Evolutionary conservation across 2,888 invertebrate species (phyloP).

Genomic region (Drosophila bunnanda): DNA sequence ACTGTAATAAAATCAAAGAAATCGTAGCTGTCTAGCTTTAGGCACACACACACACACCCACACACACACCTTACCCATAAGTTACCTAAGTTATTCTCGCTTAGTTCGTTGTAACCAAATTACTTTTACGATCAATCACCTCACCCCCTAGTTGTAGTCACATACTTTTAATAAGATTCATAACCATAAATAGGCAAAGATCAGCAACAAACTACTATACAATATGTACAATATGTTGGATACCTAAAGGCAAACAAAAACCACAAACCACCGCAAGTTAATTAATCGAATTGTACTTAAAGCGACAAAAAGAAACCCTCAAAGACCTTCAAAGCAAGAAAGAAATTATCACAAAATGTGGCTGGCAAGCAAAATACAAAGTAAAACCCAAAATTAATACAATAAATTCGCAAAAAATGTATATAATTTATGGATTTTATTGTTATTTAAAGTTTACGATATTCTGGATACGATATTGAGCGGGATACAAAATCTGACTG

Average conservation of each 20-base stretch:
- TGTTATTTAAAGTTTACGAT: neutral
- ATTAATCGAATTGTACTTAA: conserved; percentile 70
- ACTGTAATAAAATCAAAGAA: conserved; percentile 34
- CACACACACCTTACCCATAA: conserved; percentile 17
- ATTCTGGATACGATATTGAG: neutral
- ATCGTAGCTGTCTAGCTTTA: conserved; percentile 20
- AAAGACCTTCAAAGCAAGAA: conserved; percentile 27
- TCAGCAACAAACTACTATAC: conserved; percentile 7
- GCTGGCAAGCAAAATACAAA: conserved; percentile 29
- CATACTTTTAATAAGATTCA: conserved; percentile 8
- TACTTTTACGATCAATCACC: conserved; percentile 40
- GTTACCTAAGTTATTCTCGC: conserved; percentile 57
- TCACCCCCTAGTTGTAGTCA: conserved; percentile 43
- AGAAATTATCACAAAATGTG: conserved; percentile 37
- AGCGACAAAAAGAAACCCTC: conserved; percentile 19
- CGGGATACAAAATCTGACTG: no score
- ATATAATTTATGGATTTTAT: neutral
- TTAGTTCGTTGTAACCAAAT: conserved; percentile 54
- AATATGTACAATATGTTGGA: conserved; percentile 22
- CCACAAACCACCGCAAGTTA: conserved; percentile 70
- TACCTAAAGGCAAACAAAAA: conserved; percentile 50
- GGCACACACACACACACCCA: conserved; percentile 19
- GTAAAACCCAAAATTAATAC: conserved; percentile 33
- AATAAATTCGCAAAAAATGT: conserved; percentile 32
- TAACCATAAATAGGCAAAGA: conserved; percentile 1